Evolutionary conservation across 2,888 invertebrate genomes (phyloP).

Genomic region (Pristionchus maxplancki): DNA sequence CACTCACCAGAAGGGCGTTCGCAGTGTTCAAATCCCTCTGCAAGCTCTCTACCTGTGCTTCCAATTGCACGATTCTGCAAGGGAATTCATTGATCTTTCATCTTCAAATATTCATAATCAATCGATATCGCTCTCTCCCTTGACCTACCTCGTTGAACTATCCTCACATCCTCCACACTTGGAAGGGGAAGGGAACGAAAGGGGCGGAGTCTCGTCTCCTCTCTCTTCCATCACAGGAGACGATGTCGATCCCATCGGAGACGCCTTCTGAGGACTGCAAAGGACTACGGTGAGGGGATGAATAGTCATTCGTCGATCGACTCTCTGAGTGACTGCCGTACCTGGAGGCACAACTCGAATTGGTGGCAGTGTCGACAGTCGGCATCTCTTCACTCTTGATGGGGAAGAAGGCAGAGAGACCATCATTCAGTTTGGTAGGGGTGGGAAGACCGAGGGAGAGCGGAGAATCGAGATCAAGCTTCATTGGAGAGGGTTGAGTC

Average conservation of each 20-base stretch:
- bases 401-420: constrained; percentile 40
- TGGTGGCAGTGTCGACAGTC: constrained; percentile 61
- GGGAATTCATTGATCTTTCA: not conserved
- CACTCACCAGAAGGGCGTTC: not conserved
- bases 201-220: constrained; percentile 2
- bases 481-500: not conserved
- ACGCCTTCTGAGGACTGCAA: constrained; percentile 49
- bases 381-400: constrained; percentile 38
- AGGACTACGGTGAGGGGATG: no score
- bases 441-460: constrained; percentile 7
- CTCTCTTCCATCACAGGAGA: constrained; percentile 1
- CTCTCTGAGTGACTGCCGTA: not conserved
- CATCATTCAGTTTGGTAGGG: not conserved
- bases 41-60: not conserved
- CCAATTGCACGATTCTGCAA: constrained; percentile 28
- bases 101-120: not conserved
- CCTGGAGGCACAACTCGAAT: constrained; percentile 70
- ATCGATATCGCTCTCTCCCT: not conserved
- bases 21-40: not conserved
- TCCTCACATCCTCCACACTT: constrained; percentile 32
- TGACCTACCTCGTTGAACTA: not conserved
- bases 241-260: not conserved
- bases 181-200: not conserved
- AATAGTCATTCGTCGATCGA: constrained; percentile 14
- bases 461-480: not conserved